A percentile compares a stretch with the other conserved stretches of the same genome.
Conservation (phyloP, 2,888 invertebrate species). For the Herminia tarsipennalis region DNA sequence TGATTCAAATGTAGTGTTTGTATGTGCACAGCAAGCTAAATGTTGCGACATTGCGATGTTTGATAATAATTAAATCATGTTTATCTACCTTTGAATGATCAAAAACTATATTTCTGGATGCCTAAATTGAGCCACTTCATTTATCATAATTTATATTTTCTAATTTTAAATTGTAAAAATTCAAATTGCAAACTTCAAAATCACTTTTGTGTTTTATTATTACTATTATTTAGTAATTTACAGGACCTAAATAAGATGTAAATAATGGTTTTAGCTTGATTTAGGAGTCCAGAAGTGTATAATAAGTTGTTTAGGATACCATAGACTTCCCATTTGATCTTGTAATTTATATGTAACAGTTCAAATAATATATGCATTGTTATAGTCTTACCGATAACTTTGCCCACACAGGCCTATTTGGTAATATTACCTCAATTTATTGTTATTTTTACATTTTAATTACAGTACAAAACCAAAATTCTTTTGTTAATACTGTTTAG, state of each 20-base stretch:
- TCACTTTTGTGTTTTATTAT: too few relatives aligned
- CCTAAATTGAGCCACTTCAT: too few relatives aligned
- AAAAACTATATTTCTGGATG: too few relatives aligned
- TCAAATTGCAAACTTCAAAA: too few relatives aligned
- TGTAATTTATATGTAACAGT: slow-evolving; percentile 3
- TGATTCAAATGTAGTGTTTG: slow-evolving; percentile 61
- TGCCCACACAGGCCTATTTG: not conserved
- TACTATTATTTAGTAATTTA: too few relatives aligned
- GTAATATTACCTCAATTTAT: slow-evolving; percentile 13
- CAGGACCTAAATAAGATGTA: too few relatives aligned
- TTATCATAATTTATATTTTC: too few relatives aligned
- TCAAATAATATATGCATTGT: not conserved
- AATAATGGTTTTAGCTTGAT: too few relatives aligned
- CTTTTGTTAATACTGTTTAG: slow-evolving; percentile 16
- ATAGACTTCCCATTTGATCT: slow-evolving; percentile 2
- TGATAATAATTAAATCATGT: slow-evolving; percentile 25
- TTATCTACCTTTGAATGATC: slow-evolving; percentile 20
- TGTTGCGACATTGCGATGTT: slow-evolving; percentile 37
- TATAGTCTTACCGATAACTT: not conserved
- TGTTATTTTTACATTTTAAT: slow-evolving; percentile 6
- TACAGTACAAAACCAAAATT: slow-evolving; percentile 27
- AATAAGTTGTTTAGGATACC: not conserved
- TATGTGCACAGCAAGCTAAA: slow-evolving; percentile 56
- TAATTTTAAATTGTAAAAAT: too few relatives aligned
- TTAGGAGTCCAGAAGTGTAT: too few relatives aligned